Evolutionary conservation across 2,888 invertebrate species (phyloP), one percentile per base, ranked within the genome.

Genomic region (Drosophila lutescens): DNA sequence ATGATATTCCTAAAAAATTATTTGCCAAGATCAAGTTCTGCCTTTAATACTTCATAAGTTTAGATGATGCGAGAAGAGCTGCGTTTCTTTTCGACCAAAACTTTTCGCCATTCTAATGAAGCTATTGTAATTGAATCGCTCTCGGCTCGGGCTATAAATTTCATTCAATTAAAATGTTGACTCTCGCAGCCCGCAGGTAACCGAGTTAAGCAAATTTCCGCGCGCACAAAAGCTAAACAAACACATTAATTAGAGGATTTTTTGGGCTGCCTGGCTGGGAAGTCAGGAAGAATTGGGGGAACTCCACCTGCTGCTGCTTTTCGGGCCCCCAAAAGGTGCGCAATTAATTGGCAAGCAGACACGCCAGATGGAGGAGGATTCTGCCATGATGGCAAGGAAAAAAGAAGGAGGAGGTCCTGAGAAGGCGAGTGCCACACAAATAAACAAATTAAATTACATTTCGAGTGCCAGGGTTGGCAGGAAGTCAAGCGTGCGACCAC

Each of bases 371-470:
- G 51, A 74, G 41, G 55, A 62, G 54, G 43, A 43, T 15, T 41
- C 36, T 43, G 43, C 15, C 12, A 23, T 23, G 20, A 23, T 20
- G 10, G 12, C 17, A 43, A 20, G 43, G 20, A 12, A 10, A 9
- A 4, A 7, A 23, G 23, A 8, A 8, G 23, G 0, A 12, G 30
- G 40, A 36, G 57, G 44, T 58, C 40, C 17, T 15, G 40, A 5
- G 41, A 32, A 43, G 49, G 68, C 49, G 26, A 49, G 26, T 49
- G 63, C 40, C 75, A 66, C 59, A 72, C 86, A 86, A 86, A 83
- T 84, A 83, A 88, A 83, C 88, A 88, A 88, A 86, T 86, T 88
- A 86, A 88, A 86, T 86, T 86, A 80, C 80, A 83, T 69, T 80
- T 86, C 66, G 73, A 83, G 86, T 74, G 61, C 36, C 57, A 55